These are phyloP conservation scores for Athene noctua DNA, from an alignment of 2,113 vertebrate species.

Conservation along the genomic window DNA sequence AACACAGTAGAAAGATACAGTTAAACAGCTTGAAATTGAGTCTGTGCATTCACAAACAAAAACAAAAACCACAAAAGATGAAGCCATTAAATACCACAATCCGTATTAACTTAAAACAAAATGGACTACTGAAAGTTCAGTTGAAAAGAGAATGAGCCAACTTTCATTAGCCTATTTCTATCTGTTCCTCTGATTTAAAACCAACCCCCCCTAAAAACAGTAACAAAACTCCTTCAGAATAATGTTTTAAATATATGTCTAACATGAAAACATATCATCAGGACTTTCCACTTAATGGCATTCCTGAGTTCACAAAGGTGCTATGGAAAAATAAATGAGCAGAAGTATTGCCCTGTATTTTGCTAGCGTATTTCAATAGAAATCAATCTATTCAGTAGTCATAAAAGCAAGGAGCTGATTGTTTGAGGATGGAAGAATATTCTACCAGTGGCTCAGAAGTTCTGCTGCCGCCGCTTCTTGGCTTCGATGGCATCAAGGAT, in stretches of 20 bases:
- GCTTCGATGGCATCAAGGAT: constrained; percentile 94
- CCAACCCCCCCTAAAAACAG: constrained; percentile 47
- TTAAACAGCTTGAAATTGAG: constrained; percentile 56
- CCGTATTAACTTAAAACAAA: constrained; percentile 1
- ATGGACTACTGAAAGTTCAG: constrained; percentile 17
- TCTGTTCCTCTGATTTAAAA: constrained; percentile 39
- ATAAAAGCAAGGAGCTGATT: constrained; percentile 34
- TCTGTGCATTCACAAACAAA: constrained; percentile 56
- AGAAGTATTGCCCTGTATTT: constrained; percentile 51
- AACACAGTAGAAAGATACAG: constrained; percentile 57
- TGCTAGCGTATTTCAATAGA: constrained; percentile 35
- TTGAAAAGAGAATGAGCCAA: constrained; percentile 37
- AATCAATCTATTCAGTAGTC: constrained; percentile 38
- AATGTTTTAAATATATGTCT: not conserved
- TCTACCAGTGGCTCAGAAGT: constrained; percentile 76
- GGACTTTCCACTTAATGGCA: constrained; percentile 23
- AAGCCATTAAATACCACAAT: not conserved
- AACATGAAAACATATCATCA: constrained; percentile 17
- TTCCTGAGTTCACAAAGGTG: constrained; percentile 78
- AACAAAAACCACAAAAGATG: not conserved
- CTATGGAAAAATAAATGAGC: constrained; percentile 59
- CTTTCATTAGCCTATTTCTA: constrained; percentile 24
- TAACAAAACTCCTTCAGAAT: constrained; percentile 35
- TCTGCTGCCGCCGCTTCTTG: constrained; percentile 90
- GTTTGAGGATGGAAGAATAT: not conserved